Evolutionary conservation across 2,888 invertebrate genomes (phyloP).

Genomic region (Bombylius discolor): DNA sequence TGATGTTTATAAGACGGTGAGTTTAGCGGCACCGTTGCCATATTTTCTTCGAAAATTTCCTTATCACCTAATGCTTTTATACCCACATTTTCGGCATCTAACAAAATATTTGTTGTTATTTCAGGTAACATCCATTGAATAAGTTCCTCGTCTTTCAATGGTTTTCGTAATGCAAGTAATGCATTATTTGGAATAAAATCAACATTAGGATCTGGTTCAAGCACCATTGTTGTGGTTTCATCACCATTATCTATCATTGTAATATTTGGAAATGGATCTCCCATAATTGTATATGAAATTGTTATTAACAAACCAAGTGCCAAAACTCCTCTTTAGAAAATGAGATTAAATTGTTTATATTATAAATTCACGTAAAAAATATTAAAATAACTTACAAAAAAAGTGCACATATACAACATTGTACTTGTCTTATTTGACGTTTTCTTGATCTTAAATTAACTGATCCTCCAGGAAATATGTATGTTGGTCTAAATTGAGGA

Average conservation of each 20-base stretch:
- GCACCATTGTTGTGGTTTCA: not conserved
- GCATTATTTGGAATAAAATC: constrained; percentile 10
- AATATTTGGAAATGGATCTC: not conserved
- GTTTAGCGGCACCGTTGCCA: constrained; percentile 37
- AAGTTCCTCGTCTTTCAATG: constrained; percentile 14
- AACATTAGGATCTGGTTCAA: constrained; percentile 3
- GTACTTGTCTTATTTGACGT: constrained; percentile 43
- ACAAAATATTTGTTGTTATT: constrained; percentile 29
- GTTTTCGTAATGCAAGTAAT: constrained; percentile 6
- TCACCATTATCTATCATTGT: not conserved
- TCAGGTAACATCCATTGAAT: constrained; percentile 12
- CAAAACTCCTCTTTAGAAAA: constrained; percentile 14
- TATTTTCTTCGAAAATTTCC: constrained; percentile 41
- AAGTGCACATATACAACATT: constrained; percentile 56
- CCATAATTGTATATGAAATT: constrained; percentile 12
- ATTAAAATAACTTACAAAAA: constrained; percentile 48
- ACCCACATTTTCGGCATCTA: constrained; percentile 43
- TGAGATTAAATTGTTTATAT: not conserved
- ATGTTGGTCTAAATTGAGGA: constrained; percentile 33
- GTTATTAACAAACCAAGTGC: constrained; percentile 16
- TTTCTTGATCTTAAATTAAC: constrained; percentile 31
- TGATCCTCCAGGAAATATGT: constrained; percentile 40
- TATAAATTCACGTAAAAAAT: not conserved
- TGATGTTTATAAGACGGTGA: constrained; percentile 60
- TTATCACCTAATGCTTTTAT: constrained; percentile 44